phyloP scores from a whole-genome alignment of 2,888 invertebrate species.

The Drosophila gaucha region DNA sequence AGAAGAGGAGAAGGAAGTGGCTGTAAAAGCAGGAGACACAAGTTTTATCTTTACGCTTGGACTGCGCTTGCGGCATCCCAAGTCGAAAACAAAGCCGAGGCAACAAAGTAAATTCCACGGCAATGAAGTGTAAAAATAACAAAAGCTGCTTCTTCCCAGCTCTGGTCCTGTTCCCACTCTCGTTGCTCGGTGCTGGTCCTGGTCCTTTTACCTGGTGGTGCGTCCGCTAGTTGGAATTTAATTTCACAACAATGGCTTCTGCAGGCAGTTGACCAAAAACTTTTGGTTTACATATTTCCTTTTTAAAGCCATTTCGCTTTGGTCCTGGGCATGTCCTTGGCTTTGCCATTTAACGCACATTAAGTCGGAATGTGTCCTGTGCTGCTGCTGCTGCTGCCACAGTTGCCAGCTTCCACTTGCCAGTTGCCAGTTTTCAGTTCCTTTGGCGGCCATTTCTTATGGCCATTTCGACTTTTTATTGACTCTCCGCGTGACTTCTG shows the following conservation, averaged over 20 bases:
- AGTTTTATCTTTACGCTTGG: constrained; percentile 80
- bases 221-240: constrained; percentile 70
- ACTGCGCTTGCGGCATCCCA: constrained; percentile 62
- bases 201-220: constrained; percentile 17
- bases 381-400: constrained; percentile 24
- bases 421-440: constrained; percentile 50
- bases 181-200: not conserved
- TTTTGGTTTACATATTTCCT: constrained; percentile 77
- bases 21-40: constrained; percentile 61
- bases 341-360: constrained; percentile 74
- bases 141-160: constrained; percentile 61
- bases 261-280: constrained; percentile 62
- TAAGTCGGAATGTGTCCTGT: constrained; percentile 73
- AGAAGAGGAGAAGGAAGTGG: constrained; percentile 20
- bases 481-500: constrained; percentile 62
- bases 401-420: constrained; percentile 21
- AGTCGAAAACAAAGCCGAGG: constrained; percentile 67
- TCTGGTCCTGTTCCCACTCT: constrained; percentile 3
- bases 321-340: constrained; percentile 31
- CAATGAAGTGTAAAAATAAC: constrained; percentile 80
- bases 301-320: constrained; percentile 65
- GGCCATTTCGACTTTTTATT: constrained; percentile 78
- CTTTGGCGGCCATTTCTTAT: constrained; percentile 72
- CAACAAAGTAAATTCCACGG: constrained; percentile 78
- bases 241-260: constrained; percentile 72